These are phyloP conservation scores for Phrixothrix hirtus DNA, from an alignment of 2,888 invertebrate species.

Conservation along the genomic window DNA sequence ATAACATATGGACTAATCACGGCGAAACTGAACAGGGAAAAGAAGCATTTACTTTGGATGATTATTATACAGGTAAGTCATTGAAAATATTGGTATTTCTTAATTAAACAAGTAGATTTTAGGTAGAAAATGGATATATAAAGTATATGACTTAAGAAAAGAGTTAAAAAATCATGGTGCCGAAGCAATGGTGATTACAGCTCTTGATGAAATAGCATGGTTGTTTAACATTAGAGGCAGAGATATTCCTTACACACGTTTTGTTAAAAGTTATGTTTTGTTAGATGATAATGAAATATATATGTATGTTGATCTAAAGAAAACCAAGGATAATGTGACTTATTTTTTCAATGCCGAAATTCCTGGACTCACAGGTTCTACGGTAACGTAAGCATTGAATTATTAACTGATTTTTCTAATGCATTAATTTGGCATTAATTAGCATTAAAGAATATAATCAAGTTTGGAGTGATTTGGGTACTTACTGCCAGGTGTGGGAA, in stretches of 20 bases:
- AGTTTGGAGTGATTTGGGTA: slow-evolving; percentile 72
- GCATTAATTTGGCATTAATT: slow-evolving; percentile 34
- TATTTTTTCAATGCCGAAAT: slow-evolving; percentile 59
- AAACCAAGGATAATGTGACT: slow-evolving; percentile 54
- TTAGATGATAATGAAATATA: slow-evolving; percentile 67
- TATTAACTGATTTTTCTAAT: background rate
- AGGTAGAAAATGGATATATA: slow-evolving; percentile 75
- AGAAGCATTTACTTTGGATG: slow-evolving; percentile 56
- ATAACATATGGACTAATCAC: slow-evolving; percentile 69
- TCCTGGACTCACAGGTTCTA: slow-evolving; percentile 63
- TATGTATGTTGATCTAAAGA: slow-evolving; percentile 71
- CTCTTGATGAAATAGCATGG: slow-evolving; percentile 88
- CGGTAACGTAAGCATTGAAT: slow-evolving; percentile 63
- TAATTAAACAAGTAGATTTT: slow-evolving; percentile 26
- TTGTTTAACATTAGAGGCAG: slow-evolving; percentile 84
- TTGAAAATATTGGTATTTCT: no score
- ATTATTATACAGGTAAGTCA: slow-evolving; percentile 60
- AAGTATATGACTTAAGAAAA: slow-evolving; percentile 68
- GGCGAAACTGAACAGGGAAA: slow-evolving; percentile 51
- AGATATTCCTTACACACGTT: slow-evolving; percentile 81
- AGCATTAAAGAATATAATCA: slow-evolving; percentile 72
- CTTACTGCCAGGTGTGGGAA: slow-evolving; percentile 65
- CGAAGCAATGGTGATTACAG: slow-evolving; percentile 81
- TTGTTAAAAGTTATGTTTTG: slow-evolving; percentile 75
- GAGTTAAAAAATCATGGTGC: slow-evolving; percentile 66